Evolutionary conservation across 92 coral and sea anemone species (phyloP).

Genomic region (Muricea muricata): DNA sequence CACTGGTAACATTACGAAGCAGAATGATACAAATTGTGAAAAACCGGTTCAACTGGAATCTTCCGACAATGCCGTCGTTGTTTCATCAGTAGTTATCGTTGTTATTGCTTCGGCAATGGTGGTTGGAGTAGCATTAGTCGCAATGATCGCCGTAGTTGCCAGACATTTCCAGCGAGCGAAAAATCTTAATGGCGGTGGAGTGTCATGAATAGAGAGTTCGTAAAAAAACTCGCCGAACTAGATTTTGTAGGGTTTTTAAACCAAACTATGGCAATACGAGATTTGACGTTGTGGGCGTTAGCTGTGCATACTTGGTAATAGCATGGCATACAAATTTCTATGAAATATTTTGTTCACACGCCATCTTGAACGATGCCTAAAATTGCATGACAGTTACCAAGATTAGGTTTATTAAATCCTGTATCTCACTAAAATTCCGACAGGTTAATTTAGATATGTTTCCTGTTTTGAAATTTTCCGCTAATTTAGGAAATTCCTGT

Average conservation of each 20-base stretch:
- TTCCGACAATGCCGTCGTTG: constrained; percentile 99
- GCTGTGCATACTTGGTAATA: too few relatives aligned
- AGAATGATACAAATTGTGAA: constrained; percentile 90
- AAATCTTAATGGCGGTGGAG: constrained; percentile 17
- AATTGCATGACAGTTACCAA: too few relatives aligned
- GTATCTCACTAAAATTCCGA: too few relatives aligned
- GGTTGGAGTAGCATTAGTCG: constrained; percentile 99
- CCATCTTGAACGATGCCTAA: too few relatives aligned
- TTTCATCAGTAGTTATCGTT: constrained; percentile 98
- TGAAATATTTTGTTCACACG: too few relatives aligned
- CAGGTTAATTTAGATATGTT: too few relatives aligned
- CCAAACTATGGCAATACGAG: not conserved
- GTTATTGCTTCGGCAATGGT: constrained; percentile 99
- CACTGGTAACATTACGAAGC: constrained; percentile 75
- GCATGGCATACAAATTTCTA: too few relatives aligned
- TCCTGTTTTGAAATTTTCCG: too few relatives aligned
- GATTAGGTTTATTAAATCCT: too few relatives aligned
- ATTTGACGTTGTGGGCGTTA: not conserved
- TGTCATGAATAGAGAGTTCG: not conserved
- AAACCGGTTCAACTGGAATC: constrained; percentile 95
- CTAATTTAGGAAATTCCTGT: too few relatives aligned
- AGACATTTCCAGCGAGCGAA: constrained; percentile 94
- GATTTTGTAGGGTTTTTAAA: not conserved
- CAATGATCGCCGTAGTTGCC: constrained; percentile 99
- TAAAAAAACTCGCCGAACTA: not conserved